These are phyloP conservation scores for Corella eumyota DNA, from an alignment of 23 tunicate species.

Conservation along the genomic window DNA sequence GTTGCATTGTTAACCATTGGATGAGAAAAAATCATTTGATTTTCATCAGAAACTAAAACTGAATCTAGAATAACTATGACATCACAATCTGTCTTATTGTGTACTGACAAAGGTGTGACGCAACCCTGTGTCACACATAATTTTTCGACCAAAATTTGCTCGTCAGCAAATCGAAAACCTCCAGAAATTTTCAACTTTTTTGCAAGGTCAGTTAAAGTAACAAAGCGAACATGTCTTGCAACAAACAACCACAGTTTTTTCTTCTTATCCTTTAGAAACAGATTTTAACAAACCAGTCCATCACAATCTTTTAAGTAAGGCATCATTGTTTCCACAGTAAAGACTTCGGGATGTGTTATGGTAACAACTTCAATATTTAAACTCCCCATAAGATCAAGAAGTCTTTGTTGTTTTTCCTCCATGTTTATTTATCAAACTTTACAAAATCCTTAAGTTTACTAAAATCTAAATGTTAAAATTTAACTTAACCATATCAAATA, in stretches of 20 bases:
- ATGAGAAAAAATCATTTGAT: conserved; percentile 62
- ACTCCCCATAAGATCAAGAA: conserved; percentile 2
- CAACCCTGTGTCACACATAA: conserved; percentile 68
- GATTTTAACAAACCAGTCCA: conserved; percentile 72
- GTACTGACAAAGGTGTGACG: conserved; percentile 73
- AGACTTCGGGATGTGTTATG: conserved; percentile 54
- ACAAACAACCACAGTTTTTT: conserved; percentile 80
- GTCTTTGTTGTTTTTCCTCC: conserved; percentile 1
- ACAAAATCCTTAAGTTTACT: too few species aligned
- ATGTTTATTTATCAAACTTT: neutral
- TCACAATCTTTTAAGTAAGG: conserved; percentile 36
- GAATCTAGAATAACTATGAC: conserved; percentile 51
- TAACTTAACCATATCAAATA: too few species aligned
- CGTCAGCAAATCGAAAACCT: conserved; percentile 89
- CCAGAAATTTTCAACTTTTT: conserved; percentile 40
- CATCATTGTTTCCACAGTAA: conserved; percentile 93
- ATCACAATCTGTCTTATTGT: conserved; percentile 24
- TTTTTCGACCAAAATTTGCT: conserved; percentile 49
- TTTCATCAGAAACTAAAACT: conserved; percentile 15
- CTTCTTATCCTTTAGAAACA: conserved; percentile 84
- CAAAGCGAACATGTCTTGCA: conserved; percentile 34
- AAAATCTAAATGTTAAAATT: too few species aligned
- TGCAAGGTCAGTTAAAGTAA: conserved; percentile 35
- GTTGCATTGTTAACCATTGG: conserved; percentile 75
- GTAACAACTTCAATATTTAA: conserved; percentile 8